phyloP scores from a whole-genome alignment of 2,113 vertebrate species.

The Mobula hypostoma region DNA sequence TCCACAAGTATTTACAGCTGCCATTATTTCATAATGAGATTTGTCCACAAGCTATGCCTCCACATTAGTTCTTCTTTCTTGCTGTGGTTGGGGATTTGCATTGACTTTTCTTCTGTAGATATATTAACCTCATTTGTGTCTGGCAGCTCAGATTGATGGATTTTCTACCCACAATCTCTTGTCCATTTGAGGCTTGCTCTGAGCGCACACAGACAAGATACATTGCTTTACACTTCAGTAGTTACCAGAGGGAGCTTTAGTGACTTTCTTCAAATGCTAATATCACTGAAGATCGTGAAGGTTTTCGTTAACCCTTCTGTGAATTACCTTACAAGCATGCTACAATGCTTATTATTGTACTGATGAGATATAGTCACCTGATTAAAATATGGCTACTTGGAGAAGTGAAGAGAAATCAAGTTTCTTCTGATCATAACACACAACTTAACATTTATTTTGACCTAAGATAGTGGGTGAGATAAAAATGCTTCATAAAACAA shows the following conservation, averaged over 20 bases:
- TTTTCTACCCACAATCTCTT: slow-evolving; percentile 20
- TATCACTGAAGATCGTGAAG: neutral
- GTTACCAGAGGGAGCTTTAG: neutral
- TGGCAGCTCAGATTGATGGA: slow-evolving; percentile 21
- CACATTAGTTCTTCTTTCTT: slow-evolving; percentile 20
- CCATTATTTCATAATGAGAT: slow-evolving; percentile 34
- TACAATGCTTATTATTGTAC: neutral
- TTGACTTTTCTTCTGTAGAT: slow-evolving; percentile 23
- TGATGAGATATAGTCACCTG: neutral
- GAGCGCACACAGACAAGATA: neutral
- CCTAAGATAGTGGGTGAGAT: neutral
- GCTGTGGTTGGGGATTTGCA: slow-evolving; percentile 26
- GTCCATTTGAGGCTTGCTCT: slow-evolving; percentile 20
- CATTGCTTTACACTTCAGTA: neutral
- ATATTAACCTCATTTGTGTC: slow-evolving; percentile 30
- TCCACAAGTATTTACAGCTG: slow-evolving; percentile 31
- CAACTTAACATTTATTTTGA: neutral
- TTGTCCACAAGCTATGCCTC: slow-evolving; percentile 25
- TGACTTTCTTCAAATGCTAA: slow-evolving; percentile 11
- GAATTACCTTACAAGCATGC: neutral
- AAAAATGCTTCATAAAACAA: neutral
- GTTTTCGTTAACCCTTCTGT: neutral
- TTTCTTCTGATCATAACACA: neutral
- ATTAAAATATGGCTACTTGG: neutral
- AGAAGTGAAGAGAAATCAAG: neutral